Evolutionary conservation across 2,113 vertebrate genomes (phyloP).

Genomic region (Colossoma macropomum): DNA sequence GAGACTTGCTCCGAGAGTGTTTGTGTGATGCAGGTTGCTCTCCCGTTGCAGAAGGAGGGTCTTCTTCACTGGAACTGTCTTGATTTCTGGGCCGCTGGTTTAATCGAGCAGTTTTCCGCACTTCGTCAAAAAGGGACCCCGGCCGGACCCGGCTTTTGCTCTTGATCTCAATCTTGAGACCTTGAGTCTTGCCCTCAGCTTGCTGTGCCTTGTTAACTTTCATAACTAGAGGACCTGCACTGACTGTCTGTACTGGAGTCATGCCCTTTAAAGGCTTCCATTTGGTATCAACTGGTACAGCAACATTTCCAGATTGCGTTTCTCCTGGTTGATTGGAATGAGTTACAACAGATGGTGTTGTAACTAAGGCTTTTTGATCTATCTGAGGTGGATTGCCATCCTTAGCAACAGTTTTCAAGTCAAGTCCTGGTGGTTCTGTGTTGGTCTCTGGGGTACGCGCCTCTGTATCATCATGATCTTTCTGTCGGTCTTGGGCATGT

Average conservation of each 20-base stretch:
- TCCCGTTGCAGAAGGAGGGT: conserved; percentile 76
- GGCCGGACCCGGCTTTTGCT: conserved; percentile 91
- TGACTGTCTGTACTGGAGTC: conserved; percentile 66
- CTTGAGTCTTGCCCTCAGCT: conserved; percentile 75
- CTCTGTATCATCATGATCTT: conserved; percentile 87
- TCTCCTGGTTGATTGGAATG: conserved; percentile 60
- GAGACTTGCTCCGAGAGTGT: conserved; percentile 83
- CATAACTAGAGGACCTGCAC: conserved; percentile 40
- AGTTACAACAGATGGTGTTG: conserved; percentile 28
- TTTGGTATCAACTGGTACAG: conserved; percentile 77
- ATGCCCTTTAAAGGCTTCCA: conserved; percentile 92
- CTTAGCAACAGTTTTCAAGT: conserved; percentile 39
- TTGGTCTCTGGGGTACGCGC: conserved; percentile 84
- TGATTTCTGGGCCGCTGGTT: conserved; percentile 93
- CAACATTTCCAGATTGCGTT: conserved; percentile 55
- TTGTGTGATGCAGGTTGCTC: conserved; percentile 77
- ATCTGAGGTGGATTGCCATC: conserved; percentile 41
- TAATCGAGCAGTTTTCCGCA: conserved; percentile 91
- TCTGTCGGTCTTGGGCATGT: conserved; percentile 61
- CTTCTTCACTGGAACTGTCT: conserved; percentile 94
- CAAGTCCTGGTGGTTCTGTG: conserved; percentile 56
- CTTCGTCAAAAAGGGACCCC: conserved; percentile 95
- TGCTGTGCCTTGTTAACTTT: conserved; percentile 65
- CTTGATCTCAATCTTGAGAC: conserved; percentile 94
- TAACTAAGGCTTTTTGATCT: conserved; percentile 40